Evolutionary conservation across 2,888 invertebrate genomes (phyloP).

Genomic region (Caenorhabditis doughertyi): DNA sequence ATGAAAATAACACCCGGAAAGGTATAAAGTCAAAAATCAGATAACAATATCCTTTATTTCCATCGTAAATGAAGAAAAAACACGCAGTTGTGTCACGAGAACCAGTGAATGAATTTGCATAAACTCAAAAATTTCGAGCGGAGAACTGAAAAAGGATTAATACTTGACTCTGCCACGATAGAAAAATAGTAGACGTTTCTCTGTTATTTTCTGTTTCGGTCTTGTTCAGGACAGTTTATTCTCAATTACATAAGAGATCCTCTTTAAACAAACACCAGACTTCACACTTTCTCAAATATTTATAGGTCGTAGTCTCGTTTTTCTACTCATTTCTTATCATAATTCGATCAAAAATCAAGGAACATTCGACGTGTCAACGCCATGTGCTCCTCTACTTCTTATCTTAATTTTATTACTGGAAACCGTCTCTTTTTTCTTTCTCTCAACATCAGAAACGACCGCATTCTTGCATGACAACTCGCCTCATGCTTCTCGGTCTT

Average conservation of each 20-base stretch:
- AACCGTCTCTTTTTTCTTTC: slow-evolving; percentile 31
- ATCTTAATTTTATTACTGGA: slow-evolving; percentile 54
- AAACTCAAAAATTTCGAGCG: slow-evolving; percentile 1
- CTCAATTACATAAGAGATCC: neutral
- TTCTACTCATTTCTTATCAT: slow-evolving; percentile 10
- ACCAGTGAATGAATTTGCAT: slow-evolving; percentile 26
- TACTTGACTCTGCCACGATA: too few species aligned
- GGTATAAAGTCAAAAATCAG: too few species aligned
- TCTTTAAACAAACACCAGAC: neutral
- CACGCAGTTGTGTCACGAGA: neutral
- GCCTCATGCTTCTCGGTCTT: slow-evolving; percentile 45
- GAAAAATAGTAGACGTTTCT: too few species aligned
- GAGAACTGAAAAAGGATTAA: slow-evolving; percentile 5
- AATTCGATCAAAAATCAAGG: slow-evolving; percentile 50
- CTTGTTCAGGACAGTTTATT: neutral
- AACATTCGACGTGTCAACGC: slow-evolving; percentile 29
- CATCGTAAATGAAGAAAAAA: slow-evolving; percentile 5
- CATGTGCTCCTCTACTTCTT: slow-evolving; percentile 56
- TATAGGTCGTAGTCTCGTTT: slow-evolving; percentile 12
- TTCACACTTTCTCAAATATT: neutral
- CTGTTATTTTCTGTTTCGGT: neutral
- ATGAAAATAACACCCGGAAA: slow-evolving; percentile 2
- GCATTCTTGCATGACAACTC: slow-evolving; percentile 26
- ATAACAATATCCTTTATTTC: neutral
- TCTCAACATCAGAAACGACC: slow-evolving; percentile 36